Evolutionary conservation across 2,113 vertebrate genomes (phyloP).

Genomic region (Acrocephalus kingi): DNA sequence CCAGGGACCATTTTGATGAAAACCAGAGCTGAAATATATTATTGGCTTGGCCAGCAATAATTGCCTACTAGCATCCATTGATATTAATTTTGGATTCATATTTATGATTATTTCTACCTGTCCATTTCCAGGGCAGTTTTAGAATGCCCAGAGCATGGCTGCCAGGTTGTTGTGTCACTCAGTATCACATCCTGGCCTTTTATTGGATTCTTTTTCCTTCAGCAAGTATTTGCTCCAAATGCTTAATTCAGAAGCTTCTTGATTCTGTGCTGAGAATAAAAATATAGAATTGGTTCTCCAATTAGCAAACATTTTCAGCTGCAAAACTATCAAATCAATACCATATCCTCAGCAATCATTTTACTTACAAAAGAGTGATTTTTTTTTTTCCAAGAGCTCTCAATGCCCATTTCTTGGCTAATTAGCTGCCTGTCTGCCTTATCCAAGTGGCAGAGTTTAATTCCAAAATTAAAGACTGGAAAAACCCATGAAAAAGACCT

Average conservation of each 20-base stretch:
- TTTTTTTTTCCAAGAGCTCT: background rate
- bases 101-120: background rate
- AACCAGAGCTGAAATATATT: background rate
- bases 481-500: background rate
- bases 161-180: background rate
- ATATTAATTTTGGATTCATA: background rate
- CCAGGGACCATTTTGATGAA: background rate
- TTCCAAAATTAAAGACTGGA: slow-evolving; percentile 25
- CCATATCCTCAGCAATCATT: slow-evolving; percentile 46
- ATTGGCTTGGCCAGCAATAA: background rate
- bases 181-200: background rate
- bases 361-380: background rate
- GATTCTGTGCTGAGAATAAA: slow-evolving; percentile 30
- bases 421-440: slow-evolving; percentile 42
- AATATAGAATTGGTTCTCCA: slow-evolving; percentile 25
- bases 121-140: background rate
- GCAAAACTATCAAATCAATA: slow-evolving; percentile 59
- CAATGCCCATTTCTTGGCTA: slow-evolving; percentile 34
- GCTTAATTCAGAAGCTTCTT: slow-evolving; percentile 28
- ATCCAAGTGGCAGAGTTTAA: slow-evolving; percentile 34
- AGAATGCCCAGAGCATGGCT: background rate
- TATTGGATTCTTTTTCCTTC: slow-evolving; percentile 25
- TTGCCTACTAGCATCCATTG: background rate
- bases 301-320: slow-evolving; percentile 53
- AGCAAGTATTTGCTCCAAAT: slow-evolving; percentile 5